phyloP scores from a whole-genome alignment of 1,140 invertebrate species.

The Megathymus violae region DNA sequence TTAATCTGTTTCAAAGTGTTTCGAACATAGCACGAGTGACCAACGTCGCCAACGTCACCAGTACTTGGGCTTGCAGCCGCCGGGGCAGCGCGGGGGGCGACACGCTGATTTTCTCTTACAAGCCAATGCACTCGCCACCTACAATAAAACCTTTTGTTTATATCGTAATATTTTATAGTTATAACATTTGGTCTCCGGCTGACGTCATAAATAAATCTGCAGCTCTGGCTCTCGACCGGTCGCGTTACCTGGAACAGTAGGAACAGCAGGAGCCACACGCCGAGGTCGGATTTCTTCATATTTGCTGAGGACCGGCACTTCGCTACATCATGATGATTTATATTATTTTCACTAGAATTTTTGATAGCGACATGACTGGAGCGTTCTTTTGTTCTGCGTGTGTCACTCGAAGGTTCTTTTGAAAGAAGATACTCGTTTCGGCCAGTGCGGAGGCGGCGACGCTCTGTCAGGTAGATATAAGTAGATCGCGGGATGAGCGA shows the following conservation, averaged over 20 bases:
- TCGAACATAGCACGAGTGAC: too few relatives aligned
- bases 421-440: constrained; percentile 1
- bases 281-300: constrained; percentile 55
- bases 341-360: constrained; percentile 51
- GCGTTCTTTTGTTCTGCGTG: constrained; percentile 65
- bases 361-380: constrained; percentile 51
- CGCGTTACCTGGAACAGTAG: constrained; percentile 63
- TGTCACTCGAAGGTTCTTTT: constrained; percentile 37
- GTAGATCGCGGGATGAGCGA: too few relatives aligned
- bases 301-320: constrained; percentile 43
- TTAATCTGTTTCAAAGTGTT: background rate
- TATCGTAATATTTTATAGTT: too few relatives aligned
- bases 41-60: constrained; percentile 50
- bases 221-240: too few relatives aligned
- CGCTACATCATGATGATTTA: constrained; percentile 51
- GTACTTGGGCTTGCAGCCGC: constrained; percentile 76
- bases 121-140: constrained; percentile 62
- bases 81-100: constrained; percentile 71
- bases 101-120: constrained; percentile 60
- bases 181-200: constrained; percentile 4
- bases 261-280: constrained; percentile 57
- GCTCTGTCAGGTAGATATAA: too few relatives aligned
- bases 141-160: too few relatives aligned
- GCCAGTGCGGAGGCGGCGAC: constrained; percentile 6
- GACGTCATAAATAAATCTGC: too few relatives aligned